Conservation (phyloP, 2,888 invertebrate species). For the Heliconius cydno region DNA sequence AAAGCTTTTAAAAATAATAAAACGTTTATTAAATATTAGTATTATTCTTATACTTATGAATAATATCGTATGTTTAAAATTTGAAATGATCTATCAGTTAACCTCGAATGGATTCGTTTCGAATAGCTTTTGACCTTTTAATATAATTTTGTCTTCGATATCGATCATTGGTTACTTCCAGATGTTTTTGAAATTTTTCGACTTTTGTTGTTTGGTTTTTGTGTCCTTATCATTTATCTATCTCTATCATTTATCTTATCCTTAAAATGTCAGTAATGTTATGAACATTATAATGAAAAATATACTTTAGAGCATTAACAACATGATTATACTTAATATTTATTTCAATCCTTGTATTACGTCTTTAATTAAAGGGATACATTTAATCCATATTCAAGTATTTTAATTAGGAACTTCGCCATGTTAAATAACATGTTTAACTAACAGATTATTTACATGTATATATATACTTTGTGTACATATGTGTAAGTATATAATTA, state of each 20-base stretch:
- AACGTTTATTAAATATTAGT: neutral
- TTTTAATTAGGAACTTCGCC: constrained; percentile 5
- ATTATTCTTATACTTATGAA: neutral
- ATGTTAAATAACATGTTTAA: neutral
- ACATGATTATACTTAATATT: neutral
- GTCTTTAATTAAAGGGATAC: neutral
- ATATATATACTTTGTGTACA: neutral
- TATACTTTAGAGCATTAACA: too few relatives aligned
- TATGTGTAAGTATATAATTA: neutral
- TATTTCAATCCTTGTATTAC: too few relatives aligned
- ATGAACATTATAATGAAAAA: neutral
- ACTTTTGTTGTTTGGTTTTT: neutral
- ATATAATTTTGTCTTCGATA: constrained; percentile 17
- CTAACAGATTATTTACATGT: neutral
- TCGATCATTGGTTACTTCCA: neutral
- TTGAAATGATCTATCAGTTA: neutral
- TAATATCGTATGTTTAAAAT: neutral
- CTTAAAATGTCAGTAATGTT: neutral
- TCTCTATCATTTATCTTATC: too few relatives aligned
- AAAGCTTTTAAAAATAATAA: too few relatives aligned
- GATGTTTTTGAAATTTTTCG: neutral
- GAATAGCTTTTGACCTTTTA: neutral
- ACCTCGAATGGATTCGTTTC: neutral
- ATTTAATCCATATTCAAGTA: neutral
- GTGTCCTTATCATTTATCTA: too few relatives aligned